Base-by-base conservation (phyloP, 2,113 vertebrate species). In the Apaloderma vittatum region DNA sequence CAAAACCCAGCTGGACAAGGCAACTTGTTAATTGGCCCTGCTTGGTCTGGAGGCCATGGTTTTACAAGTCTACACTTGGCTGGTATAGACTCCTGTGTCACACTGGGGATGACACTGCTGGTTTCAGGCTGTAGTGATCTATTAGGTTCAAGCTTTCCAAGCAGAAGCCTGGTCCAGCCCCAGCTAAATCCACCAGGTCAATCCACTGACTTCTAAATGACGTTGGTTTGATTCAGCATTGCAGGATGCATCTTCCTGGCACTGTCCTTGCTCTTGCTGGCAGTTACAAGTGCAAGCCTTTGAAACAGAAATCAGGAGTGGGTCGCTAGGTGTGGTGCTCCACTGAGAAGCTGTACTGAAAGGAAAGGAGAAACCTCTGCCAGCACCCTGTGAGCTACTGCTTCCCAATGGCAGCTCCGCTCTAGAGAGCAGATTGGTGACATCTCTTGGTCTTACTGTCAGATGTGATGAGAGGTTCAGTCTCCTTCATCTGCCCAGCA, bases 271-370 rank as follows among this genome's bases (percentile, higher is more conserved):
- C 46, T 72, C 40, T 51, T 32, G 20, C 15, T 18, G 17, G 37
- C 5, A 17, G 23, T 59, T 54, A 45, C 36, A 49, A 55, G 22
- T 2, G 0, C 61, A 49, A 13, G 22, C 27, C 30, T 78, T 58
- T 1, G 2, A 55, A 79, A 24, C 0, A 48, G 37, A 14, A 45
- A 7, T 48, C 10, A 17, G 61, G 61, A 70, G 7, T 21, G 23
- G 58, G 48, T 52, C 2, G 3, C 11, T n/a, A 49, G 40, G 8
- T 52, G 8, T 59, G 45, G n/a, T 0, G 0, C 48, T 43, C 37
- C n/a, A 43, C 30, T 1, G 1, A 74, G 74, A 83, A 54, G 29
- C 54, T 2, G 0, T 63, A 73, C 49, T 77, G 55, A 65, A 84
- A 79, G 59, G 36, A 68, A 51, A 82, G 65, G 29, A 73, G 48